Evolutionary conservation across 2,113 vertebrate genomes (phyloP).

Genomic region (Excalfactoria chinensis): DNA sequence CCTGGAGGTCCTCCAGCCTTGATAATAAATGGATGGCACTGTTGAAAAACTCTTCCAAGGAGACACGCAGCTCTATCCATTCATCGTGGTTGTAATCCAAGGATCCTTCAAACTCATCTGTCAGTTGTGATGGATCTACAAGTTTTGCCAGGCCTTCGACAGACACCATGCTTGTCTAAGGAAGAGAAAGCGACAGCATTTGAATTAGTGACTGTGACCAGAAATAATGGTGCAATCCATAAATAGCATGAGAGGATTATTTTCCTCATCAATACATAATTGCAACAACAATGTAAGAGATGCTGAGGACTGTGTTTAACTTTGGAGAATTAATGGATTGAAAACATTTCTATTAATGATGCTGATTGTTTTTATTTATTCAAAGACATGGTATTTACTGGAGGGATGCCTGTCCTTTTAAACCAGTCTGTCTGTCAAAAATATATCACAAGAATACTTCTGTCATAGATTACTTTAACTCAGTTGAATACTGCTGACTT

Average conservation of each 20-base stretch:
- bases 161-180: slow-evolving; percentile 96
- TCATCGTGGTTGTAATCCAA: slow-evolving; percentile 98
- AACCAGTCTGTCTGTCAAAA: neutral
- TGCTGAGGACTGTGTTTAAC: neutral
- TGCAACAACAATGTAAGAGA: neutral
- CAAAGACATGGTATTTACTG: neutral
- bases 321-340: neutral
- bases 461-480: neutral
- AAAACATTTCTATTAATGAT: neutral
- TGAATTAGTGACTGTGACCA: neutral
- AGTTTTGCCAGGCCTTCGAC: slow-evolving; percentile 96
- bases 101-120: slow-evolving; percentile 96
- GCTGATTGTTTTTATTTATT: neutral
- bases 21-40: slow-evolving; percentile 93
- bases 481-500: neutral
- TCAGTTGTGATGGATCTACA: slow-evolving; percentile 97
- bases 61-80: slow-evolving; percentile 94
- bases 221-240: neutral
- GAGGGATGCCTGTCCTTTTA: neutral
- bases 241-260: neutral
- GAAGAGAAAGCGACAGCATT: slow-evolving; percentile 11
- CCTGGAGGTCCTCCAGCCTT: slow-evolving; percentile 95
- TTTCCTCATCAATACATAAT: neutral
- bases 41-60: slow-evolving; percentile 96
- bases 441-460: neutral